Base-by-base conservation (phyloP, 2,113 vertebrate species). In the Dipodomys merriami region DNA sequence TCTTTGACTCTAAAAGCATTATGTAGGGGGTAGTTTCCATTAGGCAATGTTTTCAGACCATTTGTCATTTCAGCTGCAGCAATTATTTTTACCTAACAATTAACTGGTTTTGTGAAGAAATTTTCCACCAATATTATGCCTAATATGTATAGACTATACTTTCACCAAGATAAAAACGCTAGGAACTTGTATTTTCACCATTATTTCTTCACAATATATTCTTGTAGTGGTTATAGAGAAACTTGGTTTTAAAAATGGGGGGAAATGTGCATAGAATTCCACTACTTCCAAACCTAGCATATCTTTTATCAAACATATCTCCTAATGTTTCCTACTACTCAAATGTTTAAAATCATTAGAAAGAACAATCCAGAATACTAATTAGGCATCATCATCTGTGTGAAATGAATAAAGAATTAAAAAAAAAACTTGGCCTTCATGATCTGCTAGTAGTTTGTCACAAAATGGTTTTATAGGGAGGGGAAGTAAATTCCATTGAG, bases 351-450 rank as follows among this genome's bases (percentile, higher is more conserved):
- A 94, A 72, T 71, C 77, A 90, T 94, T 85, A 92, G 53, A 96
- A 95, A 35, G 29, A 93, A 86, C 86, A 97, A 96, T 96, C 90
- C 77, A 84, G 84, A 69, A 82, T n/a, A 89, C 92, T 97, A 97
- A 97, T 97, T 98, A 94, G 91, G 92, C 94, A 97, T 94, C 91
- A 57, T 95, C 89, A 90, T 96, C 94, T 95, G 57, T 95, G n/a
- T 90, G 68, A 97, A 92, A 91, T 91, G 44, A 35, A 78, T 94
- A 94, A 96, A 97, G 78, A 88, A 97, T 97, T 97, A n/a, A n/a
- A n/a, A 95, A 95, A 94, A 73, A 95, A 95, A 49, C 49, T 74
- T 95, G 80, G 94, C 83, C 90, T 97, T 89, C 83, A 91, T 94
- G 79, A 95, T 95, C 97, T 82, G 71, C 64, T 90, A 97, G 86